A percentile compares a stretch with the other conserved stretches of the same genome.
Evolutionary conservation across 1,140 invertebrate genomes (phyloP).

Genomic region (Hermetia illucens): DNA sequence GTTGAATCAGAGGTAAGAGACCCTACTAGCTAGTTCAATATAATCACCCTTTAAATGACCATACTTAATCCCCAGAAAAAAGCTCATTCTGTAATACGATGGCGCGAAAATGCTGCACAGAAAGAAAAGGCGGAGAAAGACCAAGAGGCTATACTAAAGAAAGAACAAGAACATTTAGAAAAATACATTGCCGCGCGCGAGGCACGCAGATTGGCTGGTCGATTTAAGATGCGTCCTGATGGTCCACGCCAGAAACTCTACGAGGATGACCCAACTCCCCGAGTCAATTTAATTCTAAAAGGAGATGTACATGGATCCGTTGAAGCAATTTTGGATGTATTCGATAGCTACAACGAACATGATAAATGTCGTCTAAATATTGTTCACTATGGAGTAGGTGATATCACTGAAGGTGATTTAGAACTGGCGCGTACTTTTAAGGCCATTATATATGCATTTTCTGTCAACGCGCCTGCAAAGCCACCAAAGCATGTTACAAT

Average conservation of each 20-base stretch:
- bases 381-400: slow-evolving; percentile 81
- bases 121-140: slow-evolving; percentile 46
- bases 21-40: background rate
- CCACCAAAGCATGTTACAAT: slow-evolving; percentile 40
- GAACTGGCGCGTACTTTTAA: slow-evolving; percentile 75
- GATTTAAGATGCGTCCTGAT: slow-evolving; percentile 27
- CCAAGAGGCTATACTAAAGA: slow-evolving; percentile 44
- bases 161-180: slow-evolving; percentile 49
- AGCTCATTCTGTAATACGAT: slow-evolving; percentile 53
- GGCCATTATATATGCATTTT: slow-evolving; percentile 78
- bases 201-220: slow-evolving; percentile 43
- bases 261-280: slow-evolving; percentile 30
- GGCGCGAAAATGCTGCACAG: slow-evolving; percentile 40
- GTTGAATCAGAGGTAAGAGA: slow-evolving; percentile 52
- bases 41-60: background rate
- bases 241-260: slow-evolving; percentile 39
- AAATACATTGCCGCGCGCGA: slow-evolving; percentile 52
- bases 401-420: slow-evolving; percentile 67
- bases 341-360: slow-evolving; percentile 73
- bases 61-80: slow-evolving; percentile 35
- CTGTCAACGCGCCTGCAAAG: slow-evolving; percentile 42
- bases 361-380: slow-evolving; percentile 67
- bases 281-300: slow-evolving; percentile 45
- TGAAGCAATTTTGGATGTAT: slow-evolving; percentile 83
- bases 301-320: slow-evolving; percentile 80